phyloP scores from a whole-genome alignment of 2,797 vertebrate species.

The Coregonus suidteri region DNA sequence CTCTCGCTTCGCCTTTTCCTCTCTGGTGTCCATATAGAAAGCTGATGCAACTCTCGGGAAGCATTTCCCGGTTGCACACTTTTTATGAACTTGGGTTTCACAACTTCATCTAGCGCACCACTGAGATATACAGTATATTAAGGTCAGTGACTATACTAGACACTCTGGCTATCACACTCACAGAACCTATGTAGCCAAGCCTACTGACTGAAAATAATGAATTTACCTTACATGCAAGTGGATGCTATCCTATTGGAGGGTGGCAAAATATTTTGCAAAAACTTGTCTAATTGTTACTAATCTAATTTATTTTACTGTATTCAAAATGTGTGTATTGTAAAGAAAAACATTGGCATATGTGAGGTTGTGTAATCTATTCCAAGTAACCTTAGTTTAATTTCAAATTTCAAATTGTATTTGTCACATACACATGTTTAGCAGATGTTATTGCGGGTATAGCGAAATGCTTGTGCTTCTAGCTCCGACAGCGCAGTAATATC shows the following conservation, averaged over 20 bases:
- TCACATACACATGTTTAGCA: too few relatives aligned
- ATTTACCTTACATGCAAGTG: not conserved
- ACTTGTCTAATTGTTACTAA: not conserved
- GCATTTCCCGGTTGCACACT: slow-evolving; percentile 1
- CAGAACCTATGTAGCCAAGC: not conserved
- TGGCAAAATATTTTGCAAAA: not conserved
- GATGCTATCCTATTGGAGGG: not conserved
- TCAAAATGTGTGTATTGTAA: not conserved
- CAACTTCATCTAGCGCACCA: not conserved
- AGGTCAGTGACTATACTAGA: too few relatives aligned
- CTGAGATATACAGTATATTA: not conserved
- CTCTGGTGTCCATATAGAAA: not conserved
- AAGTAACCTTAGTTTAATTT: not conserved
- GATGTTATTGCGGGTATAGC: too few relatives aligned
- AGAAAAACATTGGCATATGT: not conserved
- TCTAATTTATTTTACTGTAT: not conserved
- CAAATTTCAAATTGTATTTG: too few relatives aligned
- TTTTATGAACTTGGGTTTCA: not conserved
- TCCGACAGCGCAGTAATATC: too few relatives aligned
- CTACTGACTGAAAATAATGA: not conserved
- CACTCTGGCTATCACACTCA: not conserved
- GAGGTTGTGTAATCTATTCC: too few relatives aligned
- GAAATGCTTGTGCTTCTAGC: too few relatives aligned
- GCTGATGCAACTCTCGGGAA: not conserved
- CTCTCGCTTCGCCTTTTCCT: not conserved